Percentiles rank a stretch among this genome's conserved stretches.
Evolutionary conservation across 2,113 vertebrate genomes (phyloP).

Genomic region (Chaenogobius annularis): DNA sequence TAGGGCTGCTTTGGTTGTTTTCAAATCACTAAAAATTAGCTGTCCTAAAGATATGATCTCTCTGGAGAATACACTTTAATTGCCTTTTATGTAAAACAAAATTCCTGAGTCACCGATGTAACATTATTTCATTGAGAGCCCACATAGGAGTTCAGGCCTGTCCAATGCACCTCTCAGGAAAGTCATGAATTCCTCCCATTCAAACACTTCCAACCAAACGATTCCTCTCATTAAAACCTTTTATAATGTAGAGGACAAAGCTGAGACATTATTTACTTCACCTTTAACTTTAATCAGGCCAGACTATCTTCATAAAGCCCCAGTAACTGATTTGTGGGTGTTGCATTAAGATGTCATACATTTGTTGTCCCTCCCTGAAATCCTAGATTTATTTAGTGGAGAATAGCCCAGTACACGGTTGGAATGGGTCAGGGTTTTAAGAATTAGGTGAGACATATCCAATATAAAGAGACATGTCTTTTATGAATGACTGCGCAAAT

Average conservation of each 20-base stretch:
- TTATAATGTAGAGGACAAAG: conserved; percentile 32
- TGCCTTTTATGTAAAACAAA: conserved; percentile 60
- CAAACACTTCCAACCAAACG: not conserved
- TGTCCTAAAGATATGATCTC: conserved; percentile 51
- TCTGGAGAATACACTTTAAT: conserved; percentile 56
- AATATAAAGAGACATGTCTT: conserved; percentile 52
- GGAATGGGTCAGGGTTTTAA: conserved; percentile 11
- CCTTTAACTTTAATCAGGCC: not conserved
- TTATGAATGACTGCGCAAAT: conserved; percentile 70
- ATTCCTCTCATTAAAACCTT: conserved; percentile 18
- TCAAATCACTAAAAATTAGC: conserved; percentile 49
- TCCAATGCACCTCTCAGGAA: not conserved
- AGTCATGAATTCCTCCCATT: not conserved
- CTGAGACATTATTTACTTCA: not conserved
- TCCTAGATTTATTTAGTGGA: not conserved
- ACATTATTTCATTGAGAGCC: conserved; percentile 52
- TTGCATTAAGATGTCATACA: not conserved
- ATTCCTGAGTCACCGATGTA: conserved; percentile 60
- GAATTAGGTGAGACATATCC: conserved; percentile 55
- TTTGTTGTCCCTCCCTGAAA: conserved; percentile 4
- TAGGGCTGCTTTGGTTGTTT: conserved; percentile 37
- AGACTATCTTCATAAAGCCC: not conserved
- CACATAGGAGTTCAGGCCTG: conserved; percentile 5
- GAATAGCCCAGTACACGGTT: not conserved
- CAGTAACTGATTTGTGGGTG: not conserved